A percentile compares a stretch with the other conserved stretches of the same genome.
Conservation (phyloP, 2,888 invertebrate genomes). For the Polymixis lichenea region DNA sequence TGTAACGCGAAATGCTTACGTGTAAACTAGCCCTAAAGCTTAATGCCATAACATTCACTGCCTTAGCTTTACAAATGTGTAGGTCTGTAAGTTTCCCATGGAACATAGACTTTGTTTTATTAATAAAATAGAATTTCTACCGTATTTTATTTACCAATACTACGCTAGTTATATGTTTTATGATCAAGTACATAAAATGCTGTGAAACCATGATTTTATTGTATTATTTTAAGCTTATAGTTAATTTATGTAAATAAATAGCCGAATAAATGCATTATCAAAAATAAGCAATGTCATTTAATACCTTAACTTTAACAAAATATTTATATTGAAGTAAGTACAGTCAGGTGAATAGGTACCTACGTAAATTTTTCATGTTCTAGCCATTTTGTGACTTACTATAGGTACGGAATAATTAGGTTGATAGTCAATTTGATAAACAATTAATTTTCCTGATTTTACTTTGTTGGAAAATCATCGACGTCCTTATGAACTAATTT, state of each 20-base stretch:
- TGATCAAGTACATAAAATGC: slow-evolving; percentile 48
- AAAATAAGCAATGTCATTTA: slow-evolving; percentile 13
- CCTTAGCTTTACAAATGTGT: not conserved
- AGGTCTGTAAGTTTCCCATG: not conserved
- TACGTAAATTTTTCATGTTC: not conserved
- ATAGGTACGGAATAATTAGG: not conserved
- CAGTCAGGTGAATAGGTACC: not conserved
- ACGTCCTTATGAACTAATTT: not conserved
- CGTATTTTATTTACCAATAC: not conserved
- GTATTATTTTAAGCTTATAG: slow-evolving; percentile 49
- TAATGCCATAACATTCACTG: slow-evolving; percentile 13
- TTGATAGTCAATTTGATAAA: not conserved
- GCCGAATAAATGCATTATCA: slow-evolving; percentile 54
- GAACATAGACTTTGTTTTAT: not conserved
- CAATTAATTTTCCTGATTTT: not conserved
- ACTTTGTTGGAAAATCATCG: too few species aligned
- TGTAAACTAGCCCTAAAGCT: slow-evolving; percentile 9
- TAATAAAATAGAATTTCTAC: slow-evolving; percentile 31
- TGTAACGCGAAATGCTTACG: slow-evolving; percentile 24
- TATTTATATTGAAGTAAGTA: too few species aligned
- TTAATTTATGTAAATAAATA: slow-evolving; percentile 63
- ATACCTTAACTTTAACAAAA: not conserved
- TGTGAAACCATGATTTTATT: slow-evolving; percentile 53
- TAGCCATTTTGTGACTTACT: not conserved
- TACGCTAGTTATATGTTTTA: slow-evolving; percentile 27